Evolutionary conservation across 2,113 vertebrate genomes (phyloP).

Genomic region (Acanthisitta chloris): DNA sequence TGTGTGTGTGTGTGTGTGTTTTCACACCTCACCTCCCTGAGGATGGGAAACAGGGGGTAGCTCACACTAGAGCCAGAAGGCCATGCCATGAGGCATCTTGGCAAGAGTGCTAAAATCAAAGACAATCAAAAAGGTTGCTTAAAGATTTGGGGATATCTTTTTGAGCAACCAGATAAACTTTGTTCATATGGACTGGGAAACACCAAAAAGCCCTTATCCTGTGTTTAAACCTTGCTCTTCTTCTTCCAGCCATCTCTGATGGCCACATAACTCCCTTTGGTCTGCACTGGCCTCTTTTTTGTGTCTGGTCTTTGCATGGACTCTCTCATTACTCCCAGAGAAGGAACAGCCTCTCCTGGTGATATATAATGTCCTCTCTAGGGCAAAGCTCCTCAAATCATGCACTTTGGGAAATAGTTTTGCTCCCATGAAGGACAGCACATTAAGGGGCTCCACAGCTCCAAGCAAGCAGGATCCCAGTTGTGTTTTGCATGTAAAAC

Average conservation of each 20-base stretch:
- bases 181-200: background rate
- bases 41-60: background rate
- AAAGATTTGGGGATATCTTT: background rate
- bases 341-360: background rate
- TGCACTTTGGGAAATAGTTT: background rate
- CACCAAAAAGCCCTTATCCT: background rate
- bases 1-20: background rate
- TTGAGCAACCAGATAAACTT: background rate
- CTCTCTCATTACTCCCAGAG: background rate
- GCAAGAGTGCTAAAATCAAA: background rate
- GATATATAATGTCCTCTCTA: background rate
- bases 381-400: background rate
- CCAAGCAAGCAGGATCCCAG: background rate
- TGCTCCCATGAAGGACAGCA: background rate
- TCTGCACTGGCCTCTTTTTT: rapidly evolving
- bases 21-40: background rate
- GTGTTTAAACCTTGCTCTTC: background rate
- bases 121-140: background rate
- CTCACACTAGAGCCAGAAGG: background rate
- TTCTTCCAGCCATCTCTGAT: background rate
- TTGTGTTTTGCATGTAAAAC: background rate
- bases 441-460: background rate
- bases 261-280: background rate
- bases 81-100: background rate
- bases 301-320: background rate